These are phyloP conservation scores for Chrysomela aeneicollis DNA, from an alignment of 2,888 invertebrate species.

Conservation along the genomic window DNA sequence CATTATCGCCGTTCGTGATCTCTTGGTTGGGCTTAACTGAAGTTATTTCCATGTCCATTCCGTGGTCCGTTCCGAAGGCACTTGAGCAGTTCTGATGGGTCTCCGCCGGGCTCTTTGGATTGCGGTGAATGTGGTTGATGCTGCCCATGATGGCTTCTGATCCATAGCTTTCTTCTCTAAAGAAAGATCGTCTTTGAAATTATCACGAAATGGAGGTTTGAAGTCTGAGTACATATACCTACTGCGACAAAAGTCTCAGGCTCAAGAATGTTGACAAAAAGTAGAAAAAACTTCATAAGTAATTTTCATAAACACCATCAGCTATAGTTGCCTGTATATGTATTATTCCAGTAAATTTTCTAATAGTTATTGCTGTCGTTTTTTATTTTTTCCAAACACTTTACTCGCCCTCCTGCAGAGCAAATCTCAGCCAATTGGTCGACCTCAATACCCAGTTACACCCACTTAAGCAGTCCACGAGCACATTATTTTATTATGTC, in stretches of 20 bases:
- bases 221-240: background rate
- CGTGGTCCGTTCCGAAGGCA: constrained; percentile 54
- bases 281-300: background rate
- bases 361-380: too few species aligned
- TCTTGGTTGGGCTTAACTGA: constrained; percentile 51
- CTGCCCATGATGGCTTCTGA: constrained; percentile 59
- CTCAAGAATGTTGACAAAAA: background rate
- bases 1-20: constrained; percentile 53
- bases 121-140: constrained; percentile 57
- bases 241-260: background rate
- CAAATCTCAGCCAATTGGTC: background rate
- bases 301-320: too few species aligned
- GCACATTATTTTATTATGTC: background rate
- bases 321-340: too few species aligned
- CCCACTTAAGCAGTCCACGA: background rate
- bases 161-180: constrained; percentile 60
- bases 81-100: constrained; percentile 55
- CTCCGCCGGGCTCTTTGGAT: constrained; percentile 50
- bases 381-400: too few species aligned
- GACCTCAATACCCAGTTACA: constrained; percentile 7
- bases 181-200: constrained; percentile 22
- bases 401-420: background rate
- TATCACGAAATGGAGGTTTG: background rate
- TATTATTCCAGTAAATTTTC: too few species aligned
- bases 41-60: constrained; percentile 56